Evolutionary conservation across 1,140 invertebrate genomes (phyloP).

Genomic region (Tigriopus japonicus): DNA sequence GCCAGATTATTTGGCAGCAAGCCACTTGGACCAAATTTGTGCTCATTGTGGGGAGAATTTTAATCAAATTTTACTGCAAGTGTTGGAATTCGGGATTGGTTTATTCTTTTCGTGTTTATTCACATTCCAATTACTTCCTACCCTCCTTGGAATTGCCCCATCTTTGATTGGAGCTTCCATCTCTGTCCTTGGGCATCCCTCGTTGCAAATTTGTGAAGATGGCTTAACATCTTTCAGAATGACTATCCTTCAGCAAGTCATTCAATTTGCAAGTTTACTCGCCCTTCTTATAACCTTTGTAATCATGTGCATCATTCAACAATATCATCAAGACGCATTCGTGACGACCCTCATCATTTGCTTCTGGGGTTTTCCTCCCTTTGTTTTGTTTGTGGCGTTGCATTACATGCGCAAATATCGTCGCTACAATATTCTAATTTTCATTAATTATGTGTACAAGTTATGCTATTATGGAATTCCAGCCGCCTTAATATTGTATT

Average conservation of each 20-base stretch:
- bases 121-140: constrained; percentile 4
- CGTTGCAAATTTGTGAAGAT: background rate
- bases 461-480: background rate
- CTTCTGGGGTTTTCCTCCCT: constrained; percentile 1
- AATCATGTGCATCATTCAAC: background rate
- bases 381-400: background rate
- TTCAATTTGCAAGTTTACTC: background rate
- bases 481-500: background rate
- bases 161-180: background rate
- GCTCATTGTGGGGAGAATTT: constrained; percentile 4
- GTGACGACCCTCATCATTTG: background rate
- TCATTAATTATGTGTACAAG: constrained; percentile 8
- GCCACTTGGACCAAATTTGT: constrained; percentile 4
- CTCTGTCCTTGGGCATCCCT: background rate
- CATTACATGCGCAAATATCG: constrained; percentile 2
- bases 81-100: background rate
- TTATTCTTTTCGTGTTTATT: constrained; percentile 2
- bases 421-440: background rate
- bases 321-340: constrained; percentile 1
- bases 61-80: background rate
- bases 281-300: constrained; percentile 7
- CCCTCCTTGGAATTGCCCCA: background rate
- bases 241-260: constrained; percentile 7
- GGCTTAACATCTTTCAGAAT: background rate
- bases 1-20: constrained; percentile 5